Conservation (phyloP, 2,888 invertebrate genomes). For the Dasysyrphus albostriatus region DNA sequence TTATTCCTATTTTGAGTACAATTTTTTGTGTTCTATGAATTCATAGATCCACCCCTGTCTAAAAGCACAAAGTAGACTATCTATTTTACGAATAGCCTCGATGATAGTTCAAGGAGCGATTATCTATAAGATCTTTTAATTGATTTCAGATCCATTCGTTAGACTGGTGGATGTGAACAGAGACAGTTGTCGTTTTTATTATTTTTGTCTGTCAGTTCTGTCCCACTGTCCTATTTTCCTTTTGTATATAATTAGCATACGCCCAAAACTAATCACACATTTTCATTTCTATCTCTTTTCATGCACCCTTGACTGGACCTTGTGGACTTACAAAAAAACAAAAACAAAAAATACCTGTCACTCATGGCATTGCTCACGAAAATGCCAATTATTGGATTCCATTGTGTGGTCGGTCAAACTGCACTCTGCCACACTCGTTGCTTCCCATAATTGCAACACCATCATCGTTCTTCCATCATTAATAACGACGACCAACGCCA, state of each 20-base stretch:
- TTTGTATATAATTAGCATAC: slow-evolving; percentile 64
- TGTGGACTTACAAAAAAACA: slow-evolving; percentile 24
- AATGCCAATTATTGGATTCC: slow-evolving; percentile 74
- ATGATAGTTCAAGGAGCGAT: slow-evolving; percentile 1
- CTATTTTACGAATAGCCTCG: neutral
- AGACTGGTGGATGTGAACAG: slow-evolving; percentile 46
- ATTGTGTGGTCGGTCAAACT: slow-evolving; percentile 65
- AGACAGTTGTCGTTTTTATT: slow-evolving; percentile 45
- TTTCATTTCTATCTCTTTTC: slow-evolving; percentile 73
- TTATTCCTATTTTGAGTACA: neutral
- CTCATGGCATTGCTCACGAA: slow-evolving; percentile 71
- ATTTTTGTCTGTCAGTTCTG: slow-evolving; percentile 19
- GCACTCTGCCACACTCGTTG: slow-evolving; percentile 70
- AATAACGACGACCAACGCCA: slow-evolving; percentile 53
- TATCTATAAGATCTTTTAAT: slow-evolving; percentile 73
- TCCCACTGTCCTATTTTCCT: slow-evolving; percentile 56
- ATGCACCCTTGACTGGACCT: slow-evolving; percentile 52
- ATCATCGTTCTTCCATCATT: slow-evolving; percentile 62
- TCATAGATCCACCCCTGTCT: neutral
- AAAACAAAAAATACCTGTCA: slow-evolving; percentile 66
- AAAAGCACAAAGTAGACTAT: neutral
- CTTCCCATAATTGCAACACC: slow-evolving; percentile 71
- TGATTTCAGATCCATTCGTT: slow-evolving; percentile 64
- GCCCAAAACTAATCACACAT: slow-evolving; percentile 64
- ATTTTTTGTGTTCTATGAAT: neutral